Conservation (phyloP, 2,113 vertebrate genomes). For the Macquaria australasica region DNA sequence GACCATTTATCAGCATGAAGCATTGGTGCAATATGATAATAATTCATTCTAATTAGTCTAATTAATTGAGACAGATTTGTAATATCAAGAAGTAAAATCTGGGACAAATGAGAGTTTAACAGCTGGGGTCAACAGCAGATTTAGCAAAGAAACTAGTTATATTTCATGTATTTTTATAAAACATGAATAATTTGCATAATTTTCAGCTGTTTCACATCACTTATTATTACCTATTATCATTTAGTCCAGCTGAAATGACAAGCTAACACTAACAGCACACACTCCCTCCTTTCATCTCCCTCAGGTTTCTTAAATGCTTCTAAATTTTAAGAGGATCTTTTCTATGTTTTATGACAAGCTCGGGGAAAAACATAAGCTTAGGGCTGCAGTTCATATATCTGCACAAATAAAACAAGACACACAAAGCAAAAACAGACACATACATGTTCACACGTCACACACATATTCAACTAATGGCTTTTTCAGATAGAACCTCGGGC, state of each 20-base stretch:
- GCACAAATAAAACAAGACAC: conserved; percentile 17
- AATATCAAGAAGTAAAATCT: conserved; percentile 34
- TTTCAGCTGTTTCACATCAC: conserved; percentile 7
- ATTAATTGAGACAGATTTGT: conserved; percentile 64
- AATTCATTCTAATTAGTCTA: conserved; percentile 56
- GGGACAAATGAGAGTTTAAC: conserved; percentile 23
- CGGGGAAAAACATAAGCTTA: background rate
- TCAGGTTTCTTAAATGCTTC: conserved; percentile 15
- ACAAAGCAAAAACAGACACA: conserved; percentile 31
- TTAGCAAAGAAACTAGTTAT: conserved; percentile 5
- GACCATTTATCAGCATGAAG: conserved; percentile 59
- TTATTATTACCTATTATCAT: conserved; percentile 16
- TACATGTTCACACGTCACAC: conserved; percentile 29
- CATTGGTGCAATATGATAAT: conserved; percentile 41
- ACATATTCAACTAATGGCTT: conserved; percentile 41
- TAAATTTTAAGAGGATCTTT: background rate
- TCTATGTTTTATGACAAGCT: conserved; percentile 12
- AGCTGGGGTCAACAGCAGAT: conserved; percentile 8
- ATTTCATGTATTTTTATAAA: conserved; percentile 11
- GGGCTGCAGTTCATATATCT: conserved; percentile 1
- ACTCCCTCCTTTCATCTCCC: conserved; percentile 3
- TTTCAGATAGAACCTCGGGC: conserved; percentile 61
- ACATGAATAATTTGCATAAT: conserved; percentile 5
- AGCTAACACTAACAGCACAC: background rate
- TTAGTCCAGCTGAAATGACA: conserved; percentile 9